Conservation (phyloP, 2,797 vertebrate genomes). For the Lacerta agilis region DNA sequence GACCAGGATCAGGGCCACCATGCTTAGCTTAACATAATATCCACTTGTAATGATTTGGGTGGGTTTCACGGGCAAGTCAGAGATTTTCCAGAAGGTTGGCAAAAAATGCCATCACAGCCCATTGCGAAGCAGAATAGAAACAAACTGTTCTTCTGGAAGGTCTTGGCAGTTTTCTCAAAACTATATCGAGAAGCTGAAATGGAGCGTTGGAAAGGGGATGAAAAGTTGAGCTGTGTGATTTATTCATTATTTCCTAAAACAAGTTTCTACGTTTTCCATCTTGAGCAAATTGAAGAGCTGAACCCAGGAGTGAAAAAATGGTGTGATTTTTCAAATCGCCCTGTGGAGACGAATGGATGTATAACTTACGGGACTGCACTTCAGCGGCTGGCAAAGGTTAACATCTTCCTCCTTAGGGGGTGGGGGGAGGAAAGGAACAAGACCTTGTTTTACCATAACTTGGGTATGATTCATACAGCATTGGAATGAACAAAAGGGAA, state of each 20-base stretch:
- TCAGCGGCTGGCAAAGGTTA: background rate
- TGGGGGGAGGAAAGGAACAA: background rate
- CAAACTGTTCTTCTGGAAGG: slow-evolving; percentile 48
- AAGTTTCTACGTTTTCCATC: background rate
- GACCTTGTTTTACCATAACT: background rate
- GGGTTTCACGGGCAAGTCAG: slow-evolving; percentile 39
- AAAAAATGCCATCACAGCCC: slow-evolving; percentile 32
- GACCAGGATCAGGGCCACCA: background rate
- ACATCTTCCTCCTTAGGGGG: background rate
- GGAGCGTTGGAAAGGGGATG: slow-evolving; percentile 22
- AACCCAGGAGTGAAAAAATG: background rate
- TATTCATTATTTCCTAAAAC: background rate
- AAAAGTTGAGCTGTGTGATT: background rate
- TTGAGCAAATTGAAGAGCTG: slow-evolving; percentile 7
- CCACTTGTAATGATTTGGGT: slow-evolving; percentile 1
- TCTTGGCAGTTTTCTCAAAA: slow-evolving; percentile 42
- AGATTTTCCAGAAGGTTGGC: slow-evolving; percentile 40
- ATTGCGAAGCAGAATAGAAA: slow-evolving; percentile 38
- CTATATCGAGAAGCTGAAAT: slow-evolving; percentile 56
- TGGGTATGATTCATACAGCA: background rate
- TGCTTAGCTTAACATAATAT: background rate
- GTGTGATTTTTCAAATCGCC: background rate
- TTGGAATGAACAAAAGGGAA: background rate
- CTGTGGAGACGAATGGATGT: background rate
- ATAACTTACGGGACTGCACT: background rate